Base-by-base conservation (phyloP, 35 echinoderm and acorn worm genomes). In the Heliocidaris tuberculata region DNA sequence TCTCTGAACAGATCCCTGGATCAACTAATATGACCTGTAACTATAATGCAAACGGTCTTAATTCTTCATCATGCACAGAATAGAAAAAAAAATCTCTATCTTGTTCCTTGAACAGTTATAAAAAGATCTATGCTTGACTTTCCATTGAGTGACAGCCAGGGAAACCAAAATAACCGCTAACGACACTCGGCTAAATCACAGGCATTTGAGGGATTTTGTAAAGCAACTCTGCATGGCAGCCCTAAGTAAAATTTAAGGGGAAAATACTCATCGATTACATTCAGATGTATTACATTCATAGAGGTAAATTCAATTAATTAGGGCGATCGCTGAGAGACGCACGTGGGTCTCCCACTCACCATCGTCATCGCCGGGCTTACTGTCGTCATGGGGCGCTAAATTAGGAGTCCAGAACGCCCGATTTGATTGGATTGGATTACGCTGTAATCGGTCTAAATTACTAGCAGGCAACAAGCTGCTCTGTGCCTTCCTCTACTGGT, bases 221-320 rank as follows among this genome's bases (percentile, higher is more conserved):
- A 70, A 70, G 60, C 60, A 70, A 70, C 60, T 70, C 24, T 70
- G 60, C 60, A 17, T 70, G 60, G 60, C 60, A 70, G 60, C 21
- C 60, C 2, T 21, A 70, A 70, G 60, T 70, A 27, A 5, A 27
- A 17, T 70, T 70, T 70, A 24, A 27, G 60, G 60, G 60, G 60
- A 70, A 70, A 70, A 70, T 70, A 70, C 60, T 70, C 60, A 70
- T 70, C 24, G 17, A 70, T 70, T 70, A 70, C 60, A 70, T 70
- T 70, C 60, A 70, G 60, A 70, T 70, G 60, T 70, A 70, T 70
- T 70, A 70, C 60, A 70, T 70, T 70, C 60, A 70, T 70, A 70
- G 24, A 70, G 60, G 60, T 70, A 70, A 21, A 70, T 70, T 70
- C 60, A 70, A 70, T 70, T 70, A 70, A 70, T 70, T 70, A 70